These are phyloP conservation scores for Linyphia triangularis DNA, from an alignment of 2,888 invertebrate genomes.

Conservation along the genomic window DNA sequence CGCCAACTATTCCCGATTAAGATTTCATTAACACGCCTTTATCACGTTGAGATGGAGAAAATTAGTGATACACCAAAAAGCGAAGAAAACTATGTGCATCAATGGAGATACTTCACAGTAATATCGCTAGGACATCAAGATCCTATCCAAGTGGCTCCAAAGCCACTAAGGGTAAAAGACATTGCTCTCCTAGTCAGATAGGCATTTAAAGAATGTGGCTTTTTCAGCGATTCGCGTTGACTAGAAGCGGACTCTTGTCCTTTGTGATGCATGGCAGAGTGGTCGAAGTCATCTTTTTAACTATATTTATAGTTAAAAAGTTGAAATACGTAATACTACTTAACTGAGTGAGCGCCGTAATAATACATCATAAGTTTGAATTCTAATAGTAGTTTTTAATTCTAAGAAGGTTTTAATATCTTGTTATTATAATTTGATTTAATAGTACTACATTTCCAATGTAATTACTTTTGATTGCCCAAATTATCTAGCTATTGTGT, in stretches of 20 bases:
- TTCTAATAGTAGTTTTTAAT: too few relatives aligned
- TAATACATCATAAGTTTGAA: too few relatives aligned
- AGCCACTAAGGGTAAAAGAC: not conserved
- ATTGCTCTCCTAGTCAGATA: conserved; percentile 6
- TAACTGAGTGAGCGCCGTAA: too few relatives aligned
- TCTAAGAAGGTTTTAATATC: too few relatives aligned
- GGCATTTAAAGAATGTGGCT: conserved; percentile 56
- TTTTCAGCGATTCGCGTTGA: conserved; percentile 25
- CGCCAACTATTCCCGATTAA: conserved; percentile 34
- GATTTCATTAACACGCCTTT: conserved; percentile 63
- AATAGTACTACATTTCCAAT: too few relatives aligned
- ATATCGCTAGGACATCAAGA: conserved; percentile 38
- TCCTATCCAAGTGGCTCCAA: not conserved
- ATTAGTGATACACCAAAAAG: not conserved
- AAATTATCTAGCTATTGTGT: too few relatives aligned
- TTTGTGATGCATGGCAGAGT: not conserved
- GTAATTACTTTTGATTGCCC: too few relatives aligned
- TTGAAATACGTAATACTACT: too few relatives aligned
- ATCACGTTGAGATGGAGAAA: conserved; percentile 2
- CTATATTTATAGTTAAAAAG: too few relatives aligned
- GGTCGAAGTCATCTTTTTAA: not conserved
- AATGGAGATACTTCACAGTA: conserved; percentile 15
- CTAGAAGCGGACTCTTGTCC: not conserved
- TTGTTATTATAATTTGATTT: too few relatives aligned
- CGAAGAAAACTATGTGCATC: conserved; percentile 46